Evolutionary conservation across 1,140 invertebrate species (phyloP).

Genomic region (Drosophila elegans): DNA sequence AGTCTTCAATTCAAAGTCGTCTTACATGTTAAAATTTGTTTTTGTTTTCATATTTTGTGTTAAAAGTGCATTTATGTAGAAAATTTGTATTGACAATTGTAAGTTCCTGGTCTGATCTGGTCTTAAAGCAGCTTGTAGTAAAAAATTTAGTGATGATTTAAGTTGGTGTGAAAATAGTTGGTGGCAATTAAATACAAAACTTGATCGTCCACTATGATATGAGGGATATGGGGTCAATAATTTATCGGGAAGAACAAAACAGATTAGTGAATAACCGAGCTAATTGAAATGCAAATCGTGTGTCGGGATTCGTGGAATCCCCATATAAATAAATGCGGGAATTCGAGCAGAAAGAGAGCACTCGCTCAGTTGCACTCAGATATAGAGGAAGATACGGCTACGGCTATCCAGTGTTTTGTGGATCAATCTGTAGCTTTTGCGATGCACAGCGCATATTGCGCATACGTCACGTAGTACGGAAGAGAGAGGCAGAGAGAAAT

Average conservation of each 20-base stretch:
- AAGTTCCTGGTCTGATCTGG: too few species aligned
- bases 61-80: too few species aligned
- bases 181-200: neutral
- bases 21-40: too few species aligned
- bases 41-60: too few species aligned
- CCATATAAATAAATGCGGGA: constrained; percentile 9
- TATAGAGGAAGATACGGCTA: neutral
- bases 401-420: constrained; percentile 13
- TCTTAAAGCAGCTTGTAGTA: neutral
- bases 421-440: constrained; percentile 39
- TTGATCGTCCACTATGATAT: neutral
- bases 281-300: constrained; percentile 15
- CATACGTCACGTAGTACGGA: constrained; percentile 70
- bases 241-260: constrained; percentile 13
- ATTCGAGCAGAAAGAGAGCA: constrained; percentile 2
- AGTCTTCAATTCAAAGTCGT: too few species aligned
- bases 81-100: too few species aligned
- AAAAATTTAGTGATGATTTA: neutral
- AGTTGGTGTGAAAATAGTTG: neutral
- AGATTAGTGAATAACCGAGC: neutral
- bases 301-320: constrained; percentile 34
- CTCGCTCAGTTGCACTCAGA: constrained; percentile 6
- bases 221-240: neutral
- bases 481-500: constrained; percentile 36
- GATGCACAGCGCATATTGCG: constrained; percentile 61